Evolutionary conservation across 1,140 invertebrate species (phyloP), one percentile per base, ranked within the genome.

Genomic region (Trachymyrmex septentrionalis): DNA sequence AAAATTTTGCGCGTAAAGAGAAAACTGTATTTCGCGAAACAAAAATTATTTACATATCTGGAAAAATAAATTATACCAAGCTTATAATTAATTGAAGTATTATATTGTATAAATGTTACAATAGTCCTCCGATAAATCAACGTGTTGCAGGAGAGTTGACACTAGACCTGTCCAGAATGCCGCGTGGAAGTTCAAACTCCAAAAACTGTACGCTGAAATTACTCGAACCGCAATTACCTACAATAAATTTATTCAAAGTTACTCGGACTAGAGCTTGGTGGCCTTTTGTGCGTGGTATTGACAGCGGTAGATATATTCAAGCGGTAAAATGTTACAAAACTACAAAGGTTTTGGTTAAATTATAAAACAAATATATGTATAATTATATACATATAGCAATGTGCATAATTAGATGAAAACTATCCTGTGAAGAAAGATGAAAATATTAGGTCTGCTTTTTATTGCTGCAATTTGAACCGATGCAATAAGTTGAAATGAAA

Each of bases 191-290:
- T 71, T 91, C 94, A n/a, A 95, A 94, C n/a, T 93, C 96, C 0
- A 95, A 96, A 85, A 95, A 94, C 19, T 97, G 97, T 88, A 96
- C 95, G 30, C 92, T 97, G 55, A 95, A 96, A 85, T 96, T 97
- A 92, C 92, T 97, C 93, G 86, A 97, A 94, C 90, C 95, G 91
- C 19, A 96, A 92, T 89, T 97, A 96, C 96, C 97, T 14, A 96
- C 96, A 85, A 95, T 98, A 24, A 98, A 98, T 95, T 94, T 99
- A 24, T 99, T 99, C 93, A 97, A 97, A 93, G 95, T 97, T 44
- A 96, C 96, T 91, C 94, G 96, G 63, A 96, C 97, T 3, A 96
- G 96, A 91, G 98, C 97, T 2, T 99, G 98, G 98, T 99, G 98
- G 97, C 98, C 98, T 59, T 97, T 97, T 89, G 94, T 92, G 53